phyloP scores from a whole-genome alignment of 2,888 invertebrate genomes.

The Nipponacmea schrenckii region DNA sequence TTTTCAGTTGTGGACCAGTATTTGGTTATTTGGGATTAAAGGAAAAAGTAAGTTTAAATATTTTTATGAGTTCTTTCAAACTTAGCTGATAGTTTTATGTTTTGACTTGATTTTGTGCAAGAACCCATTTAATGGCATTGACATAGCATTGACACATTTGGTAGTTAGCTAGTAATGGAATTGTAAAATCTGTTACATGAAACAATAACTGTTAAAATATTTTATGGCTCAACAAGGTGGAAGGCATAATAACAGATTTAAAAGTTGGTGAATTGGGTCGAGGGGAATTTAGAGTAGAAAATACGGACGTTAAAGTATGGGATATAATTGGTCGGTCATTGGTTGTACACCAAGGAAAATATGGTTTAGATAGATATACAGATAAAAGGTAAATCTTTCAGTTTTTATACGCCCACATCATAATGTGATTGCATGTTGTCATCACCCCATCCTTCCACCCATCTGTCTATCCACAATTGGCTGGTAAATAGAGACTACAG shows the following conservation, averaged over 20 bases:
- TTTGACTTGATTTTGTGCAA: no score
- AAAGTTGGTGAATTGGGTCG: slow-evolving; percentile 74
- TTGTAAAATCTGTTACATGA: no score
- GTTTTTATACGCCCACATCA: no score
- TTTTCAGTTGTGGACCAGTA: slow-evolving; percentile 58
- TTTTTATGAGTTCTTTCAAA: slow-evolving; percentile 1
- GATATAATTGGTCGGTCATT: slow-evolving; percentile 76
- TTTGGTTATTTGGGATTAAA: slow-evolving; percentile 24
- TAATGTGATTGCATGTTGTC: no score
- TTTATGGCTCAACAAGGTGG: slow-evolving; percentile 18
- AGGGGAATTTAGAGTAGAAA: slow-evolving; percentile 76
- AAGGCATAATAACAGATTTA: slow-evolving; percentile 29
- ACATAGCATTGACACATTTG: neutral
- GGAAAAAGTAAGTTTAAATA: slow-evolving; percentile 26
- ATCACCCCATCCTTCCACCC: no score
- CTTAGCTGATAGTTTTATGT: neutral
- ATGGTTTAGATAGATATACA: neutral
- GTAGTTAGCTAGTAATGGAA: slow-evolving; percentile 8
- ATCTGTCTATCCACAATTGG: no score
- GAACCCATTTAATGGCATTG: neutral
- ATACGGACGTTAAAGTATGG: slow-evolving; percentile 74
- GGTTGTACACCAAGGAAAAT: slow-evolving; percentile 72
- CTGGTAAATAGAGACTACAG: no score
- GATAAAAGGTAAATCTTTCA: no score
- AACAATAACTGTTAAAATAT: neutral